A percentile compares a stretch with the other conserved stretches of the same genome.
Evolutionary conservation across 2,113 vertebrate genomes (phyloP).

Genomic region (Dipodomys ordii): DNA sequence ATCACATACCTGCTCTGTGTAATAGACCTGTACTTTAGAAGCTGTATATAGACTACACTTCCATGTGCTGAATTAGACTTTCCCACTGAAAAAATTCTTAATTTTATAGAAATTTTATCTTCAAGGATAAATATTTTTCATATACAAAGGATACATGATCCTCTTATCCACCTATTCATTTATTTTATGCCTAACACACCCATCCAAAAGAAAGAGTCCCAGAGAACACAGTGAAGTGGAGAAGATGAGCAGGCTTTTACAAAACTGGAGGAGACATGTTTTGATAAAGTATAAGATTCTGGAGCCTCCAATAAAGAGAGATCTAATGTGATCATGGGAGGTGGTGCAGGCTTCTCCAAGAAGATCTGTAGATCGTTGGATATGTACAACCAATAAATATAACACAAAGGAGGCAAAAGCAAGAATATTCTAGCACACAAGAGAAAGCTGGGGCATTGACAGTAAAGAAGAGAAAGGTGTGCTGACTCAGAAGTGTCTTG

Average conservation of each 20-base stretch:
- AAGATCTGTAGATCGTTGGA: background rate
- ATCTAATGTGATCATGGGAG: background rate
- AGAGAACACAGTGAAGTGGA: background rate
- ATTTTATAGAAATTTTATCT: slow-evolving; percentile 1
- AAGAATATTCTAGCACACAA: background rate
- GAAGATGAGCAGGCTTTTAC: background rate
- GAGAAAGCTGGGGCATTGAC: rapidly evolving
- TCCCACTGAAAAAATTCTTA: background rate
- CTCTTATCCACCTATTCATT: background rate
- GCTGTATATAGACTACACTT: background rate
- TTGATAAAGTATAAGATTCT: background rate
- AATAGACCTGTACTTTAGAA: background rate
- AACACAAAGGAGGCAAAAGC: background rate
- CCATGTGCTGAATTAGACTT: background rate
- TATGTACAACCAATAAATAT: background rate
- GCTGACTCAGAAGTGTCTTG: background rate
- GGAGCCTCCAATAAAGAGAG: background rate
- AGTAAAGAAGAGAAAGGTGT: background rate
- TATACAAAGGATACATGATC: background rate
- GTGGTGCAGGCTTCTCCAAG: background rate
- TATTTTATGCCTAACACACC: background rate
- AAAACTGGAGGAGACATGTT: background rate
- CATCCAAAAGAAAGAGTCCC: background rate
- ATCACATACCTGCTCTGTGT: too few relatives aligned
- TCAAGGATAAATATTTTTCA: background rate